Evolutionary conservation across 2,888 invertebrate species (phyloP).

Genomic region (Trisateles emortualis): DNA sequence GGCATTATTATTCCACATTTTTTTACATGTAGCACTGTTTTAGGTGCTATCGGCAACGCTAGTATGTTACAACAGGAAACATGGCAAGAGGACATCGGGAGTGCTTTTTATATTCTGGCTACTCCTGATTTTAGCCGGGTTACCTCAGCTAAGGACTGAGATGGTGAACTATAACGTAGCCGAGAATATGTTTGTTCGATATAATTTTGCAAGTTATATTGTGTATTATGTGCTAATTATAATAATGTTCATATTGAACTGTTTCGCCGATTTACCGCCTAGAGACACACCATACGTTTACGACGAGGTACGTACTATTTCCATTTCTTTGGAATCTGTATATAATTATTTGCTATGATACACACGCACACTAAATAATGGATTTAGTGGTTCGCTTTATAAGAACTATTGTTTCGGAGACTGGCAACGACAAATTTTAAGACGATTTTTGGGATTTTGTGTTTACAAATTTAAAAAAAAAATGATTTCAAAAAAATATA

Average conservation of each 20-base stretch:
- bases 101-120: constrained; percentile 97
- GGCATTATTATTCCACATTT: no score
- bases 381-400: no score
- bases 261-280: constrained; percentile 91
- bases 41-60: constrained; percentile 91
- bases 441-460: no score
- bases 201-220: constrained; percentile 91
- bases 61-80: constrained; percentile 91
- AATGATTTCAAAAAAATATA: no score
- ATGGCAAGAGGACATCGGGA: constrained; percentile 95
- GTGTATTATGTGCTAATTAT: constrained; percentile 91
- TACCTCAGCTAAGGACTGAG: constrained; percentile 91
- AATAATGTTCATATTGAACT: constrained; percentile 91
- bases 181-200: constrained; percentile 84
- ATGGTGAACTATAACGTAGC: constrained; percentile 65
- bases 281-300: constrained; percentile 89
- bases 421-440: no score
- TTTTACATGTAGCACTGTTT: constrained; percentile 2
- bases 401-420: no score
- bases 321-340: neutral
- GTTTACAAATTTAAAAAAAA: no score
- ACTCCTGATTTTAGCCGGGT: constrained; percentile 89
- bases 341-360: no score
- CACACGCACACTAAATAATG: no score
- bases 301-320: constrained; percentile 85